Evolutionary conservation across 2,113 vertebrate genomes (phyloP), one percentile per base, ranked within the genome.

Genomic region (Gymnarchus niloticus): DNA sequence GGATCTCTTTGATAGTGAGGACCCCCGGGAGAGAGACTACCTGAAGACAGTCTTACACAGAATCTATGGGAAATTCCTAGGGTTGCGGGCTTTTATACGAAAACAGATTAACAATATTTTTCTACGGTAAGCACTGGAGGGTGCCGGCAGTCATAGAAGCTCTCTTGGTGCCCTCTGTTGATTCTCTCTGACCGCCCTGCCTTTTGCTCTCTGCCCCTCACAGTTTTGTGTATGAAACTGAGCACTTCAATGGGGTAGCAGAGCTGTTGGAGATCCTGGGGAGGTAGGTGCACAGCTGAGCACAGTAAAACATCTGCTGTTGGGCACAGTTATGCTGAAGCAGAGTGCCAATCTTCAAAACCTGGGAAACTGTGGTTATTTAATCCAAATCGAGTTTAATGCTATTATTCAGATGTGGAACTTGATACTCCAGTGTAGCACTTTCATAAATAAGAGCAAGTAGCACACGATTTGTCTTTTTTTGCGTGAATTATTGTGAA

Each of bases 51-150:
- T 99, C 94, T 95, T 99, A 92, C 98, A 99, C 96, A 98, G 98
- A 99, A 99, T 99, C 95, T 99, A 99, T 88, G 98, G 98, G 91
- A 99, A 99, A 96, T 99, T 99, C 95, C 96, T 99, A 93, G 98
- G 98, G 92, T 97, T 99, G 97, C 97, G 98, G 96, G 98, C 98
- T 96, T 99, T 99, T 99, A 99, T 99, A 96, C 97, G 98, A 97
- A 99, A 99, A 99, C 98, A 99, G 96, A 99, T 99, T 92, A 99
- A 99, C 96, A 99, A 99, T 99, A 99, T 99, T 99, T 99, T 99
- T 99, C 96, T 99, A 99, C 97, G 97, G 98, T 99, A 94, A 98
- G 96, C 93, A 65, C 81, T n/a, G 19, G 51, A 12, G 37, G 1
- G 25, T 73, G 23, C 14, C 28, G 12, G 0, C 33, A 8, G 28